Conservation (phyloP, 2,888 invertebrate species). For the Diaperis boleti region DNA sequence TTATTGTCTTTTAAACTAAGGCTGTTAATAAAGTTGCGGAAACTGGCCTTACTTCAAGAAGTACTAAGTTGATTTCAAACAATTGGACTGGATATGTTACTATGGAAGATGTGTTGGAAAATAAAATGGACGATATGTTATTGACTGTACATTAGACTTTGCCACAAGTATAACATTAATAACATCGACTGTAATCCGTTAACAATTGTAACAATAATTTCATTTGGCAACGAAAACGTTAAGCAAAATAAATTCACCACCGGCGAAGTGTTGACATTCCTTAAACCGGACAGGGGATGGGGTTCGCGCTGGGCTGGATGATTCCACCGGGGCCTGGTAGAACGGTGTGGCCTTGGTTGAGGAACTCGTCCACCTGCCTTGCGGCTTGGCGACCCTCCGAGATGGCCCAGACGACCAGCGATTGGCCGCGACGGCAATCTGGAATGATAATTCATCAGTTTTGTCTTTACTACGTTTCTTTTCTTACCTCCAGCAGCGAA, state of each 20-base stretch:
- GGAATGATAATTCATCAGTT: constrained; percentile 45
- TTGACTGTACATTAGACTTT: constrained; percentile 21
- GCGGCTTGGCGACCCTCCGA: constrained; percentile 98
- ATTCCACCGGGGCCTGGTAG: constrained; percentile 96
- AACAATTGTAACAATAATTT: constrained; percentile 22
- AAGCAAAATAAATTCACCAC: constrained; percentile 3
- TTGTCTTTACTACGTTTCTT: not conserved
- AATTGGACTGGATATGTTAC: constrained; percentile 1
- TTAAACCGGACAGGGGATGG: constrained; percentile 60
- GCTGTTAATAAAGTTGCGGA: constrained; percentile 28
- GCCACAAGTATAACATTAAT: constrained; percentile 33
- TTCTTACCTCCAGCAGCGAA: constrained; percentile 94
- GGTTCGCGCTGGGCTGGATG: constrained; percentile 65
- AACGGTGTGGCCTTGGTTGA: constrained; percentile 79
- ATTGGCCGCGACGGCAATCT: constrained; percentile 99
- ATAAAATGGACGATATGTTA: constrained; percentile 38
- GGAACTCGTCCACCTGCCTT: constrained; percentile 88
- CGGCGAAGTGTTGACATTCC: constrained; percentile 5
- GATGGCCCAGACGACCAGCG: constrained; percentile 98
- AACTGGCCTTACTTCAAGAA: not conserved
- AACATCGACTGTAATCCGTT: constrained; percentile 15
- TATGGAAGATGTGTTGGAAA: constrained; percentile 9
- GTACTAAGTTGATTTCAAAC: not conserved
- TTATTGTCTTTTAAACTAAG: constrained; percentile 51
- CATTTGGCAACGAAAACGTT: constrained; percentile 21